Base-by-base conservation (phyloP, 2,888 invertebrate genomes). In the Habrosyne pyritoides region DNA sequence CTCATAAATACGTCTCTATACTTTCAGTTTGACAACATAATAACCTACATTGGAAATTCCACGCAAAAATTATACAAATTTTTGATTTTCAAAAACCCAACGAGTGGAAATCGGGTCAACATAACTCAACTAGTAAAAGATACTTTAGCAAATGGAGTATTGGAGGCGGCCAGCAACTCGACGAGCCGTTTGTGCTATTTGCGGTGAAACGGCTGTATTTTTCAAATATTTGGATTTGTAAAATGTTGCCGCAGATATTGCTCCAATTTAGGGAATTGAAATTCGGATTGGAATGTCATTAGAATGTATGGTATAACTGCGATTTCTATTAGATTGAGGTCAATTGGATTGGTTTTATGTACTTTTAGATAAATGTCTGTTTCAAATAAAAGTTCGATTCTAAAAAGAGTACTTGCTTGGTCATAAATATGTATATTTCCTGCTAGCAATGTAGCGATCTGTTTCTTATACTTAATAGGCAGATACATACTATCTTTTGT, bases 241-340 rank as follows among this genome's bases (percentile, higher is more conserved):
- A 73, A 69, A 73, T 71, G 53, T 66, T 72, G 60, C 59, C 58
- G 61, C 54, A 65, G 59, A 63, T 67, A 73, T 65, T 62, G 61
- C 56, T 63, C 46, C 57, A 58, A 55, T 62, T 69, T 67, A 63
- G 61, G 60, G 65, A 67, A 69, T 67, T 63, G 64, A 50, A 60
- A 47, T 52, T 52, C 60, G 46, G 54, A 58, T 58, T 50, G 50
- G 30, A 50, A 28, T 50, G 21, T 50, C 50, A 50, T 50, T 50
- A 50, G 28, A 50, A 50, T 28, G 57, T 60, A 69, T 58, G 10
- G 30, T 12, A 57, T 52, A 55, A 57, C 55, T 50, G 1, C 8
- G 14, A 50, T 21, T 33, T 28, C 8, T 28, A 12, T 1, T 30
- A 12, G 2, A 36, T 6, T n/a, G 33, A 33, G 12, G 33, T 36